Evolutionary conservation across 2,113 vertebrate genomes (phyloP).

Genomic region (Pedetes capensis): DNA sequence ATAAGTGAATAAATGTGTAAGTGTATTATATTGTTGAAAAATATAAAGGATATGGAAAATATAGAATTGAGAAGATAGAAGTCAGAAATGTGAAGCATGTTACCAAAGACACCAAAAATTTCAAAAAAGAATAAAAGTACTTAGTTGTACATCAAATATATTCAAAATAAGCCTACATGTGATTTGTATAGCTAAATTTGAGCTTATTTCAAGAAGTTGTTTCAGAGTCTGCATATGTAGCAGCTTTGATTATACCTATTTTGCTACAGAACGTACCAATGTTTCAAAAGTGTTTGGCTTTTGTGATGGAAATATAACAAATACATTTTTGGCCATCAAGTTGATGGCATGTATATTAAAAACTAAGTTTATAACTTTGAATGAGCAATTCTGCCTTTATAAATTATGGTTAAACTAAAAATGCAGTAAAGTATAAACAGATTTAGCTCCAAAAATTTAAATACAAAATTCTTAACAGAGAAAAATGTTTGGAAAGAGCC

Average conservation of each 20-base stretch:
- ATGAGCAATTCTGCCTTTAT: not conserved
- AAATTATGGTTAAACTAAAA: not conserved
- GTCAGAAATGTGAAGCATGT: not conserved
- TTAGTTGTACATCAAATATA: not conserved
- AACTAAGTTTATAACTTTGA: not conserved
- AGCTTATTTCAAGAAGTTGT: not conserved
- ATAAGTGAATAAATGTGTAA: not conserved
- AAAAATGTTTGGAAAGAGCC: not conserved
- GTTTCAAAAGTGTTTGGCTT: not conserved
- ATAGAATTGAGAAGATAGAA: not conserved
- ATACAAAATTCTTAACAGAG: not conserved
- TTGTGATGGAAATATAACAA: not conserved
- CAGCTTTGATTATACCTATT: not conserved
- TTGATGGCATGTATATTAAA: not conserved
- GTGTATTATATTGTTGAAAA: not conserved
- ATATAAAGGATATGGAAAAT: not conserved
- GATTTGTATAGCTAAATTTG: not conserved
- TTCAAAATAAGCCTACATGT: not conserved
- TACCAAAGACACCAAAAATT: not conserved
- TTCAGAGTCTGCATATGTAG: not conserved
- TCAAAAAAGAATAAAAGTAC: not conserved
- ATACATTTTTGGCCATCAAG: not conserved
- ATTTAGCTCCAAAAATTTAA: conserved; percentile 3
- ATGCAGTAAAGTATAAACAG: not conserved
- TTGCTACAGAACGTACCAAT: not conserved